A percentile compares a stretch with the other conserved stretches of the same genome.
Conservation (phyloP, 2,113 vertebrate genomes). For the Ceyx margarethae region DNA sequence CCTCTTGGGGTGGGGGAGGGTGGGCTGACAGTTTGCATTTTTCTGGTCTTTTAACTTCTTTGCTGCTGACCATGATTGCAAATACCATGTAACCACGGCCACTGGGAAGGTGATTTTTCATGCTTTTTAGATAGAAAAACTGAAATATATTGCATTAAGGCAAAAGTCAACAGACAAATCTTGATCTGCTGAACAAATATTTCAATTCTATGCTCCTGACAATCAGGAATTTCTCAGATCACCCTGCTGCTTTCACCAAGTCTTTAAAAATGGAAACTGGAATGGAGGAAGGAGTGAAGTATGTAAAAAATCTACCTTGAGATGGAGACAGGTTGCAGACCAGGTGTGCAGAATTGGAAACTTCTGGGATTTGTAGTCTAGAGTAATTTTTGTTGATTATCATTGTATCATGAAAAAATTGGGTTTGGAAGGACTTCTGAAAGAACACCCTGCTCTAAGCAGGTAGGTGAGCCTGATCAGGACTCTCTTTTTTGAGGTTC, state of each 20-base stretch:
- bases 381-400: not conserved
- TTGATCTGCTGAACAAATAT: not conserved
- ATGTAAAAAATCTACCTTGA: not conserved
- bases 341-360: not conserved
- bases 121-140: not conserved
- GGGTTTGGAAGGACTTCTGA: not conserved
- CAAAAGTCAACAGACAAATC: not conserved
- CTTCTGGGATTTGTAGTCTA: not conserved
- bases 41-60: conserved; percentile 44
- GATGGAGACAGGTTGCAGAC: not conserved
- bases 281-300: not conserved
- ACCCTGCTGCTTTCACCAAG: not conserved
- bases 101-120: not conserved
- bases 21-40: not conserved
- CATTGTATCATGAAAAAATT: not conserved
- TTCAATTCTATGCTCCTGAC: not conserved
- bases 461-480: not conserved
- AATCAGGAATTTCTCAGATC: not conserved
- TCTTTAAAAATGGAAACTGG: not conserved
- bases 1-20: not conserved
- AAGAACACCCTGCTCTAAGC: not conserved
- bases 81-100: not conserved
- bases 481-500: not conserved
- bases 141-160: not conserved
- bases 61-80: not conserved